Conservation (phyloP, 2,113 vertebrate genomes). For the Copsychus sechellarum region DNA sequence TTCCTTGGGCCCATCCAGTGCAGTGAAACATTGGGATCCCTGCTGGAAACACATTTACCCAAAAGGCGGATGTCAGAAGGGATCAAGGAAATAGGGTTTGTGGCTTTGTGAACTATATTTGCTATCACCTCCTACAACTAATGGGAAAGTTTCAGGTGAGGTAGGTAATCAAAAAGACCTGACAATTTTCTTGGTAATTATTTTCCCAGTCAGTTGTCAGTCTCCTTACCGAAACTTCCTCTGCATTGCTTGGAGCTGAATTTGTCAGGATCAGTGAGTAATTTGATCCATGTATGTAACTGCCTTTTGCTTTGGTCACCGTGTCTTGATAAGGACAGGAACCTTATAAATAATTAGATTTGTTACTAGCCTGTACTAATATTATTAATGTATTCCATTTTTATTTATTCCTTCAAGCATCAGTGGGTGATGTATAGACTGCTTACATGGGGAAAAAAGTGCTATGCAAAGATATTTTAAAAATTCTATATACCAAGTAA, state of each 20-base stretch:
- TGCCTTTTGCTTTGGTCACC: neutral
- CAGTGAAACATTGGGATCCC: neutral
- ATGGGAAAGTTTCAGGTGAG: neutral
- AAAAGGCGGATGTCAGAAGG: neutral
- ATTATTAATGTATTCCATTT: neutral
- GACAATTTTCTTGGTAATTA: neutral
- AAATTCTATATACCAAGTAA: neutral
- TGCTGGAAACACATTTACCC: neutral
- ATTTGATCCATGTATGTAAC: neutral
- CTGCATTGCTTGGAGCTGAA: neutral
- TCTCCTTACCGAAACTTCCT: neutral
- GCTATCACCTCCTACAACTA: neutral
- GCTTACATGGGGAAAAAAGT: neutral
- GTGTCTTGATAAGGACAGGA: neutral
- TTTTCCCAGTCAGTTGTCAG: neutral
- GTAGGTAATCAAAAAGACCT: neutral
- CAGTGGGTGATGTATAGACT: neutral
- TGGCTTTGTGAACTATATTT: neutral
- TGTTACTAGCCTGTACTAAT: neutral
- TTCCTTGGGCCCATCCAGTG: neutral
- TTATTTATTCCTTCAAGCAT: neutral
- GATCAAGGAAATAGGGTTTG: neutral
- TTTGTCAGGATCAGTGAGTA: neutral
- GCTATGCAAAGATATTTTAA: neutral
- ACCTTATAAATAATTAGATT: constrained; percentile 7